Evolutionary conservation across 2,888 invertebrate species (phyloP), one percentile per base, ranked within the genome.

Genomic region (Leptinotarsa peninsularis): DNA sequence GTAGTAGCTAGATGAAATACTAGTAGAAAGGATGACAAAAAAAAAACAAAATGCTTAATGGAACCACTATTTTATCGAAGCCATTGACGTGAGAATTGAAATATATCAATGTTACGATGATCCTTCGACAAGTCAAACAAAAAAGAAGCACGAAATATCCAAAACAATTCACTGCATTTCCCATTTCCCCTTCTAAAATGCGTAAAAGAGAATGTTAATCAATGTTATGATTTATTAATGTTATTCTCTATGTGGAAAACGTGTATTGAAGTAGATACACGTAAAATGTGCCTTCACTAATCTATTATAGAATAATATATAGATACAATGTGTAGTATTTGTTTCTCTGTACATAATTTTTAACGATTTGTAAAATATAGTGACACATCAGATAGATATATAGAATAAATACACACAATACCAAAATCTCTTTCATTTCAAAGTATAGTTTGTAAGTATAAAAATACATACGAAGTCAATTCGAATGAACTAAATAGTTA

Each of bases 261-360:
- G 63, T 63, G 63, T 23, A 72, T 71, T 50, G 21, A 56, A 73
- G 67, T 73, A 60, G 58, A 74, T 78, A 74, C 76, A 79, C 74
- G 73, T 68, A 54, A 76, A 49, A 79, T 79, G 80, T 80, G 79
- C 80, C 80, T 80, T 78, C 73, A 74, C 27, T 74, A 68, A 79
- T 76, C 68, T 77, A 74, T 74, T 80, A 76, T 80, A 76, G 78
- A 73, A 77, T 75, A 75, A 78, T 78, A 72, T 79, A 78, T 79
- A 77, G 71, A 78, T 76, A 76, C 77, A 70, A 81, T 79, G 78
- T 81, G 80, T 83, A 82, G 82, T 78, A 76, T 77, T 78, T 73
- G 78, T 74, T 80, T 75, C 79, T 83, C 80, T 85, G 84, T 85
- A 85, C 82, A 85, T 85, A 85, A 81, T 84, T 85, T 84, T 81